A percentile compares a stretch with the other conserved stretches of the same genome.
These are phyloP conservation scores for Drosophila nr. medialis DNA, from an alignment of 2,888 invertebrate species.

Conservation along the genomic window DNA sequence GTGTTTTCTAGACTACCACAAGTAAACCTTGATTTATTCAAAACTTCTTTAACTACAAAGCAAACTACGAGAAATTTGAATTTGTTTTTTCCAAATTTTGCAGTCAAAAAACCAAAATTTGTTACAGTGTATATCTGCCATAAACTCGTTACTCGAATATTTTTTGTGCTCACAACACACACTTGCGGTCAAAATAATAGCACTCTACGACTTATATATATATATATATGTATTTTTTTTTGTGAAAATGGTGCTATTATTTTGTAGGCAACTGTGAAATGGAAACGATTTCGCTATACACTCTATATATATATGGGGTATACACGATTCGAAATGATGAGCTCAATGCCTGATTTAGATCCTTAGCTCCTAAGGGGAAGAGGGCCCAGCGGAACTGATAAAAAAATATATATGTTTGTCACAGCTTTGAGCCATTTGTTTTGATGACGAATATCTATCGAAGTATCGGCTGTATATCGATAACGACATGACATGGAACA, in stretches of 20 bases:
- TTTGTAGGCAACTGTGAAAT: neutral
- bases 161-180: neutral
- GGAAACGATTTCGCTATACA: neutral
- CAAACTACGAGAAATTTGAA: neutral
- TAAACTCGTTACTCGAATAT: neutral
- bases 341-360: conserved; percentile 2
- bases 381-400: conserved; percentile 1
- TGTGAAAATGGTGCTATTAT: neutral
- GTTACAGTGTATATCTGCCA: no score
- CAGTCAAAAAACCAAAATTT: no score
- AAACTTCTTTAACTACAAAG: neutral
- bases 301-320: neutral
- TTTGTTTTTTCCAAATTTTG: neutral
- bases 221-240: no score
- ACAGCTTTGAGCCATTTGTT: conserved; percentile 3
- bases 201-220: neutral
- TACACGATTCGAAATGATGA: neutral
- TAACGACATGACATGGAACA: conserved; percentile 1
- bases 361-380: neutral
- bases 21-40: conserved; percentile 11
- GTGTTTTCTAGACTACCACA: conserved; percentile 16
- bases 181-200: neutral
- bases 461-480: neutral
- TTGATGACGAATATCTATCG: neutral
- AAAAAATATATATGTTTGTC: conserved; percentile 10